A percentile compares a stretch with the other conserved stretches of the same genome.
Evolutionary conservation across 2,797 vertebrate species (phyloP).

Genomic region (Iguana delicatissima): DNA sequence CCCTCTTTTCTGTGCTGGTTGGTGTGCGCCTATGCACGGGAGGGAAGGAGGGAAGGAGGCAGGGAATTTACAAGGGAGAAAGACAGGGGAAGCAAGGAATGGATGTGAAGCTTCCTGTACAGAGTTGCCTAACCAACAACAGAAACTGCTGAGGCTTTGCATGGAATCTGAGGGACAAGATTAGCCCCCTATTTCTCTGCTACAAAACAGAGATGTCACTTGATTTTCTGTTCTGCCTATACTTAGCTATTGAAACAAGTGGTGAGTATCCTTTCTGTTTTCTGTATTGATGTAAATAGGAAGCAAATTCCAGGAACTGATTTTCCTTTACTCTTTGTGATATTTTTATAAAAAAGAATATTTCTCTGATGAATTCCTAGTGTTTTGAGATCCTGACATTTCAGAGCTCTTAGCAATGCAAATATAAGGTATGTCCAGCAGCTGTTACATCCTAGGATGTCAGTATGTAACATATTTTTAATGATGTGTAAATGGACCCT

Average conservation of each 20-base stretch:
- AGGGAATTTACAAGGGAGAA: slow-evolving; percentile 42
- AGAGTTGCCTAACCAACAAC: slow-evolving; percentile 70
- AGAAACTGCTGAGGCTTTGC: slow-evolving; percentile 56
- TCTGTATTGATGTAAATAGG: slow-evolving; percentile 45
- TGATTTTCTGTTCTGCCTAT: slow-evolving; percentile 65
- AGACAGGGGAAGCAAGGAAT: slow-evolving; percentile 55
- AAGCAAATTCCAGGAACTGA: slow-evolving; percentile 19
- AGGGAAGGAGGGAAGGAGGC: slow-evolving; percentile 48
- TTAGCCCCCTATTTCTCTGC: slow-evolving; percentile 56
- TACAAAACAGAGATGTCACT: slow-evolving; percentile 73
- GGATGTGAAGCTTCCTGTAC: slow-evolving; percentile 52
- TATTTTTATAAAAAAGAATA: slow-evolving; percentile 26
- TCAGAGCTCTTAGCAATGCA: slow-evolving; percentile 22
- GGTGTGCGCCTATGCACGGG: not conserved
- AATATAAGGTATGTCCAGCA: slow-evolving; percentile 32
- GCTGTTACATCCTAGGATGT: not conserved
- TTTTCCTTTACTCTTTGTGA: slow-evolving; percentile 21
- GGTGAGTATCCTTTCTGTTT: slow-evolving; percentile 74
- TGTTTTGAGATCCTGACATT: slow-evolving; percentile 31
- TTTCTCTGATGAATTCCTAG: slow-evolving; percentile 43
- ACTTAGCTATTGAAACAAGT: slow-evolving; percentile 74
- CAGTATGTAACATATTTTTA: not conserved
- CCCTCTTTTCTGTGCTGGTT: slow-evolving; percentile 17
- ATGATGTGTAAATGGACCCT: slow-evolving; percentile 26
- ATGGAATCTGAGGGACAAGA: slow-evolving; percentile 49